Percentiles rank a stretch among this genome's conserved stretches.
Conservation (phyloP, 2,797 vertebrate species). For the Morus bassanus region DNA sequence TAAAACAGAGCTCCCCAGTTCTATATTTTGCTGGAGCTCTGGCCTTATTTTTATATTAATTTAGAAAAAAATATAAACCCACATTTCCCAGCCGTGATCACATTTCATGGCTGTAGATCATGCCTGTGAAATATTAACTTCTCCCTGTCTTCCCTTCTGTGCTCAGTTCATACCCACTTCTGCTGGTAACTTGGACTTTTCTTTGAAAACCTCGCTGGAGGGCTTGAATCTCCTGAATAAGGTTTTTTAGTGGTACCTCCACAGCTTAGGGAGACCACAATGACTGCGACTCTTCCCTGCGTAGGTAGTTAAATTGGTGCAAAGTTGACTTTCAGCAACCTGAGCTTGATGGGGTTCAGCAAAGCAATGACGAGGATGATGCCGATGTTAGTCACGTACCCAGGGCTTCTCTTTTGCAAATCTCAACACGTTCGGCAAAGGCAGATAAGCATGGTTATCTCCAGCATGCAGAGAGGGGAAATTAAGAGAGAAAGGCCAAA, state of each 20-base stretch:
- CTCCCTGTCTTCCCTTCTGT: background rate
- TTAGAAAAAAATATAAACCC: background rate
- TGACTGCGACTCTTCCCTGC: background rate
- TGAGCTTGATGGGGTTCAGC: background rate
- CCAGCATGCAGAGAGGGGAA: background rate
- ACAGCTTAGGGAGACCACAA: background rate
- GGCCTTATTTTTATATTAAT: constrained; percentile 26
- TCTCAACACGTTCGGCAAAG: background rate
- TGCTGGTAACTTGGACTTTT: background rate
- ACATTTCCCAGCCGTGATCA: constrained; percentile 12
- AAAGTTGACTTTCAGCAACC: constrained; percentile 1
- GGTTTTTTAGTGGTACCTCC: background rate
- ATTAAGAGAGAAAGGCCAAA: background rate
- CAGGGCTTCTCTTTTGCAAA: background rate
- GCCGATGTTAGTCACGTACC: background rate
- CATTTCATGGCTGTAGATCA: background rate
- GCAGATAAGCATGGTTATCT: constrained; percentile 21
- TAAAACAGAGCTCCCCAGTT: background rate
- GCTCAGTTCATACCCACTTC: background rate
- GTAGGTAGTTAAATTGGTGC: background rate
- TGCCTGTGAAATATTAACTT: constrained; percentile 6
- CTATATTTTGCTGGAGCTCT: background rate
- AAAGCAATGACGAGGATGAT: background rate
- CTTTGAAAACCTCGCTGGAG: background rate
- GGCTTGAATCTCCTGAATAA: background rate